Base-by-base conservation (phyloP, 1,140 invertebrate genomes). In the Drosophila eugracilis region DNA sequence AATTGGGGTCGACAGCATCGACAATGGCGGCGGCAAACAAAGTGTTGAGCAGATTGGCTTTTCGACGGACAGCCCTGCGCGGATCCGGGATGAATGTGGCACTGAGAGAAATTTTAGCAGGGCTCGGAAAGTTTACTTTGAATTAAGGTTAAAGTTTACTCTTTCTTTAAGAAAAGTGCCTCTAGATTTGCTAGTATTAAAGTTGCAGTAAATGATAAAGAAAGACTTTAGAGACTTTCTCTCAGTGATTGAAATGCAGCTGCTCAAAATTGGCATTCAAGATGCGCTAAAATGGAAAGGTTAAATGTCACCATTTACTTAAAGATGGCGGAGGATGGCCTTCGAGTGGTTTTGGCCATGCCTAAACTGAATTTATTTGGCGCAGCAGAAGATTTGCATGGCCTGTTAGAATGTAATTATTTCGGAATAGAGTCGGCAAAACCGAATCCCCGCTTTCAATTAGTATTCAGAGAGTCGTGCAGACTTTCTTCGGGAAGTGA, bases 21-120 rank as follows among this genome's bases (percentile, higher is more conserved):
- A 66, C 53, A 77, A 60, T 78, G 75, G 62, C 44, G 54, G 50
- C 50, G 50, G 72, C 57, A 80, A 86, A 81, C 78, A 83, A 78
- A 81, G 81, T 86, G 81, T 75, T 75, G 79, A 78, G 74, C 83
- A 86, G 81, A 86, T 86, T 88, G 81, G 69, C 78, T 83, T 66
- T 74, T 88, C 58, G 69, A 58, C 57, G 74, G 78, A 59, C 66
- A 59, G 47, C 55, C 47, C 28, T 41, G 30, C 22, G 32, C 9
- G 42, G 44, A 17, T 26, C 41, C 34, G 22, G 24, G 60, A 62
- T 21, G 60, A 24, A 65, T 48, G 57, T n/a, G 19, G 17, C 57
- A 65, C 60, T 37, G 32, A 1, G 7, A 32, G 47, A 62, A 65
- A 45, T 21, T 10, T 1, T 7, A 19, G 2, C 2, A 3, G 4